A percentile compares a stretch with the other conserved stretches of the same genome.
Evolutionary conservation across 1,140 invertebrate species (phyloP).

Genomic region (Polypedilum pembai): DNA sequence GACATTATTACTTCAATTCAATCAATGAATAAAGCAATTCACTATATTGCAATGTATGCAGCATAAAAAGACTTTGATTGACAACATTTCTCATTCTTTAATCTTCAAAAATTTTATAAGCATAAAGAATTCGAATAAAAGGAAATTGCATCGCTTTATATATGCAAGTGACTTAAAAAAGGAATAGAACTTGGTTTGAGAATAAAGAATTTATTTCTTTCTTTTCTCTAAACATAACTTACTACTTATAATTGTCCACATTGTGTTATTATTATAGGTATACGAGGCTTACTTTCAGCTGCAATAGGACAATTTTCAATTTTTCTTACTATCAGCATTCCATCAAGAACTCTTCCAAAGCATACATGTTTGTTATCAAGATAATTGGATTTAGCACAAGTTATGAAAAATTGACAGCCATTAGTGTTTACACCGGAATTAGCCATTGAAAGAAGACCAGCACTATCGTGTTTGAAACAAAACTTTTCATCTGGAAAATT

Average conservation of each 20-base stretch:
- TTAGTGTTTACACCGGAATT: constrained; percentile 99
- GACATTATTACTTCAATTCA: too few species aligned
- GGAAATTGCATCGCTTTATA: too few species aligned
- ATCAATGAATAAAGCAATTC: too few species aligned
- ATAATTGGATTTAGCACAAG: constrained; percentile 86
- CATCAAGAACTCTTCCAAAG: constrained; percentile 96
- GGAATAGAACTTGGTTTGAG: too few species aligned
- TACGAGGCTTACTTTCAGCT: constrained; percentile 98
- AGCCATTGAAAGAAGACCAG: constrained; percentile 95
- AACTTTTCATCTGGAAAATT: constrained; percentile 99
- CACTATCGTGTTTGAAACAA: constrained; percentile 82
- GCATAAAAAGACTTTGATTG: too few species aligned
- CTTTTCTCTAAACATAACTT: too few species aligned
- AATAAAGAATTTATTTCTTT: too few species aligned
- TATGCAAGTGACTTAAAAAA: too few species aligned
- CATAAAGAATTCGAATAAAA: too few species aligned
- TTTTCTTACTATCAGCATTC: constrained; percentile 93
- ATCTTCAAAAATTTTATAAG: too few species aligned
- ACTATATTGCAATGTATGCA: too few species aligned
- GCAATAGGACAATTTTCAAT: constrained; percentile 99
- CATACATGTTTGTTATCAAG: constrained; percentile 98
- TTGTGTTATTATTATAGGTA: constrained; percentile 92
- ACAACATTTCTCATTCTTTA: too few species aligned
- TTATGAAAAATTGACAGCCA: constrained; percentile 95
- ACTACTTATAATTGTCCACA: constrained; percentile 97